Evolutionary conservation across 1,140 invertebrate species (phyloP), one percentile per base, ranked within the genome.

Genomic region (Sarcophaga bullata): DNA sequence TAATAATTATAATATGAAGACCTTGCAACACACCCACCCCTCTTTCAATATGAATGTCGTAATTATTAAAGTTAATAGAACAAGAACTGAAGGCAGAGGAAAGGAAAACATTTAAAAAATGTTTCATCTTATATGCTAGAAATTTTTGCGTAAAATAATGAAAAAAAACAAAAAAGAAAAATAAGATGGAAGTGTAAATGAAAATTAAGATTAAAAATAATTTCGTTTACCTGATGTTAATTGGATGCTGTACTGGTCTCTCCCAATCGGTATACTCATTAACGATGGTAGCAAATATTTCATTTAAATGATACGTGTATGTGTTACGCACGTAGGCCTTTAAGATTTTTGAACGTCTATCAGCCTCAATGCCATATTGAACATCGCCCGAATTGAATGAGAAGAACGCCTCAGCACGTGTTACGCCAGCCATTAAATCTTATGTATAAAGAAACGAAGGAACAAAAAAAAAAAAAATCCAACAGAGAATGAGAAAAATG

Each of bases 201-300:
- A 4, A 37, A 37, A 37, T 37, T 37, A 37, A 37, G 25, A 37
- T 2, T 37, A 73, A 73, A 73, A 82, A 48, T 47, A 78, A 78
- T 49, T 50, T 62, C 73, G 46, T 86, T 90, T 91, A 94, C 94
- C 93, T 93, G 72, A 98, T 96, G 91, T 96, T 96, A 84, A 97
- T 95, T 46, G 97, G 97, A 93, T 98, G 96, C 87, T 97, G 96
- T 9, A 97, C 94, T 4, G 97, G 96, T 84, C 95, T 92, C 87
- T 98, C 97, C 98, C 98, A 99, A 89, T 99, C 97, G 4, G 97
- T 98, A 90, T 99, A 99, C 89, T 99, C 97, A 90, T 99, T 98
- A 84, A 99, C 95, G 85, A 96, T 96, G 9, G 95, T 96, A 3
- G 95, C 95, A 54, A 96, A 91, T 85, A 96, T 96, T 90, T 96